These are phyloP conservation scores for Rissa tridactyla DNA, from an alignment of 2,113 vertebrate genomes.

Conservation along the genomic window DNA sequence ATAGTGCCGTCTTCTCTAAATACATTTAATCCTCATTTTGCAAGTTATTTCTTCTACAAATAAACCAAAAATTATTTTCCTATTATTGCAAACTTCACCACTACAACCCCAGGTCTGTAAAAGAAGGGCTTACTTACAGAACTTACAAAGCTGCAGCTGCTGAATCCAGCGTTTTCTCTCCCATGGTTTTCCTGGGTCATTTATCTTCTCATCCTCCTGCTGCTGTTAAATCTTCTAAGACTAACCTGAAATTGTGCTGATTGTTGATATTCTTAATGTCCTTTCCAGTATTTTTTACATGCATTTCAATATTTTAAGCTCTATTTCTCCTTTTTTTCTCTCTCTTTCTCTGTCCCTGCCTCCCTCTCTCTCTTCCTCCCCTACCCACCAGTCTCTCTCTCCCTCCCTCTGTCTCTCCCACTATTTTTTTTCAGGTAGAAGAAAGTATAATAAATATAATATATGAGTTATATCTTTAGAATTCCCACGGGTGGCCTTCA, in stretches of 20 bases:
- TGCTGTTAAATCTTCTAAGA: not conserved
- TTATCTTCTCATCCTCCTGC: not conserved
- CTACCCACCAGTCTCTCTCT: too few species aligned
- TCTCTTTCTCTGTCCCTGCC: not conserved
- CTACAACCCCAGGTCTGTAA: not conserved
- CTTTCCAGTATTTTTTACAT: not conserved
- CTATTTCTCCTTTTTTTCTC: not conserved
- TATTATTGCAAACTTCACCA: not conserved
- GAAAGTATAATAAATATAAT: not conserved
- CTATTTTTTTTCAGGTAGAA: not conserved
- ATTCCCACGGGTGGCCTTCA: not conserved
- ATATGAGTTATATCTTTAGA: constrained; percentile 21
- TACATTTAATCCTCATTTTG: not conserved
- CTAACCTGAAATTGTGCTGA: not conserved
- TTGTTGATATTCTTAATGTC: not conserved
- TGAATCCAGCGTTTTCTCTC: not conserved
- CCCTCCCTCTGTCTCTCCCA: not conserved
- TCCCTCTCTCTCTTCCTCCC: too few species aligned
- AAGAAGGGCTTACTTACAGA: not conserved
- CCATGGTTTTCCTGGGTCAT: not conserved
- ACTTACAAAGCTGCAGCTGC: not conserved
- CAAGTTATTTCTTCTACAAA: not conserved
- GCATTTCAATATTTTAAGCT: not conserved
- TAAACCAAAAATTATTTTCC: not conserved
- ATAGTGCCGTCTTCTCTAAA: not conserved